Conservation (phyloP, 2,113 vertebrate genomes). For the Agelaius phoeniceus region DNA sequence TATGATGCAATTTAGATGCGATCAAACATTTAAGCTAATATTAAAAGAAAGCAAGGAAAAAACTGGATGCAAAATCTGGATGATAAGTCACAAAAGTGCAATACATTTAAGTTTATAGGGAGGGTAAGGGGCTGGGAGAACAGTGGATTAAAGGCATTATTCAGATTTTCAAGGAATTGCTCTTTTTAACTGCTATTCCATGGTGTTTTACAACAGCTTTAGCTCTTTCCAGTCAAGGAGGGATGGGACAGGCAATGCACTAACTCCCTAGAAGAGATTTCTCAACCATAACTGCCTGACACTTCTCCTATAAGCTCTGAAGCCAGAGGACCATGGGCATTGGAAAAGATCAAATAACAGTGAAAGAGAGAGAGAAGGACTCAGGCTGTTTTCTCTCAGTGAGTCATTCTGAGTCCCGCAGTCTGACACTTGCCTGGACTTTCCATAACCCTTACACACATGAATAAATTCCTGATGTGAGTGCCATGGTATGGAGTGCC, state of each 20-base stretch:
- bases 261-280: not conserved
- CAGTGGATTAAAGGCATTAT: not conserved
- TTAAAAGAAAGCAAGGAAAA: not conserved
- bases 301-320: not conserved
- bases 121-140: not conserved
- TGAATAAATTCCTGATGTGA: not conserved
- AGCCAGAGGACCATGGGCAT: not conserved
- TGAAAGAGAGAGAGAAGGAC: not conserved
- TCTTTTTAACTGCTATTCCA: not conserved
- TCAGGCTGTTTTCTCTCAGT: not conserved
- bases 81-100: not conserved
- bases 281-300: rapidly evolving
- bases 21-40: not conserved
- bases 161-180: not conserved
- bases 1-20: not conserved
- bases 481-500: rapidly evolving
- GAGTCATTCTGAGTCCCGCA: not conserved
- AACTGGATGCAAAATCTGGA: not conserved
- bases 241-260: not conserved
- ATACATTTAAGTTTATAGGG: not conserved
- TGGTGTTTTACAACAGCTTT: not conserved
- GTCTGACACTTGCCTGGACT: not conserved
- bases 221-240: not conserved
- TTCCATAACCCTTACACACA: not conserved
- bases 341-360: not conserved